Evolutionary conservation across 64 coral and sea anemone genomes (phyloP).

Genomic region (Montipora foliosa): DNA sequence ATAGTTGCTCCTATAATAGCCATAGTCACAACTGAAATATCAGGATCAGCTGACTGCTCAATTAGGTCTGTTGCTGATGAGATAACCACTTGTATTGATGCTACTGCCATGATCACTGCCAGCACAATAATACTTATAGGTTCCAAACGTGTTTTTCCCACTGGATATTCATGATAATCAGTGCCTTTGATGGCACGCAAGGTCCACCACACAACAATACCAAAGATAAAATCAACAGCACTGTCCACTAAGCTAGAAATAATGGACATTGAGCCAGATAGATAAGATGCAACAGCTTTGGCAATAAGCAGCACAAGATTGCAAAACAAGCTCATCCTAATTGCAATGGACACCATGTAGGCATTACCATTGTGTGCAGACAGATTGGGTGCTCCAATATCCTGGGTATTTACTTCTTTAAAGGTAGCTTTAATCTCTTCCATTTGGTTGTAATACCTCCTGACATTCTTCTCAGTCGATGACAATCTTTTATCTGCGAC

Average conservation of each 20-base stretch:
- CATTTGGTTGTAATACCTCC: constrained; percentile 88
- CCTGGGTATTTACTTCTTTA: constrained; percentile 32
- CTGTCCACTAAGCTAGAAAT: constrained; percentile 98
- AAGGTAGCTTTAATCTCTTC: constrained; percentile 61
- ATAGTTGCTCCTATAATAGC: constrained; percentile 85
- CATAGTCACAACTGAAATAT: constrained; percentile 83
- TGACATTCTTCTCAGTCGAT: constrained; percentile 72
- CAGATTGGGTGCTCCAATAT: background rate
- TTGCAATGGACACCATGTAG: constrained; percentile 27
- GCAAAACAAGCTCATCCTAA: constrained; percentile 82
- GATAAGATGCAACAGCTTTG: constrained; percentile 83
- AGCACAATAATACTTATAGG: constrained; percentile 92
- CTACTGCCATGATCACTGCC: constrained; percentile 96
- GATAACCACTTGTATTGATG: constrained; percentile 95
- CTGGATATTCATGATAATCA: constrained; percentile 94
- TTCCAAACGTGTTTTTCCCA: constrained; percentile 89
- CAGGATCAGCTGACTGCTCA: constrained; percentile 68
- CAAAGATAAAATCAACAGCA: constrained; percentile 91
- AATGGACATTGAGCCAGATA: constrained; percentile 94
- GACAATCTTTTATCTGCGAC: background rate
- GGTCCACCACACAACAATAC: constrained; percentile 87
- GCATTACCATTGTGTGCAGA: background rate
- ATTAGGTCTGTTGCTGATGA: constrained; percentile 72
- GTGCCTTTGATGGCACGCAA: constrained; percentile 81
- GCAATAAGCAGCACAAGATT: constrained; percentile 79